Percentiles rank a stretch among this genome's conserved stretches.
These are phyloP conservation scores for Apocrypta bakeri DNA, from an alignment of 1,140 invertebrate species.

Conservation along the genomic window DNA sequence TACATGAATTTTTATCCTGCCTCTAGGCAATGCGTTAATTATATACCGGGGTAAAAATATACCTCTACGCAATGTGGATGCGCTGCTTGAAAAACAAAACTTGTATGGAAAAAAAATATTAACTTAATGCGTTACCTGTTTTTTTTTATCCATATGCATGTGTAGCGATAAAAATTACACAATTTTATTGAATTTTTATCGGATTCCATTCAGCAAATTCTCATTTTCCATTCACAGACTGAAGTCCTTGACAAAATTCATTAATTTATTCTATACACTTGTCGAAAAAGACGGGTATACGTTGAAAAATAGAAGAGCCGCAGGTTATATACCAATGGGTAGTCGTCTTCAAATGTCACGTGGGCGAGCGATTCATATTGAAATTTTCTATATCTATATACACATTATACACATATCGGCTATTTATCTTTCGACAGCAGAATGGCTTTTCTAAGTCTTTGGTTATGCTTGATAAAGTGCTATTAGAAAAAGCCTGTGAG, in stretches of 20 bases:
- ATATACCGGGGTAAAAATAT: conserved; percentile 15
- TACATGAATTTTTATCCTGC: conserved; percentile 13
- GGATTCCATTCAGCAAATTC: too few species aligned
- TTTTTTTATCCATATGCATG: too few species aligned
- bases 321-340: not conserved
- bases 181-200: too few species aligned
- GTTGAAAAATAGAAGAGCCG: conserved; percentile 1
- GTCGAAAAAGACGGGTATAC: too few species aligned
- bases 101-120: not conserved
- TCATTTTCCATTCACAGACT: too few species aligned
- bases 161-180: not conserved
- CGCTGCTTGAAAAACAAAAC: too few species aligned
- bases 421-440: conserved; percentile 29
- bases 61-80: not conserved
- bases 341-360: not conserved
- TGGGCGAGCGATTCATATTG: conserved; percentile 47
- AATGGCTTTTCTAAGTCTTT: not conserved
- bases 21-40: conserved; percentile 6
- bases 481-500: not conserved
- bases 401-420: not conserved
- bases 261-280: too few species aligned
- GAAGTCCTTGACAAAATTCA: too few species aligned
- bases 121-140: not conserved
- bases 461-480: conserved; percentile 6
- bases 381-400: conserved; percentile 28